phyloP scores from a whole-genome alignment of 2,113 vertebrate species.

The Myrmecobius fasciatus region DNA sequence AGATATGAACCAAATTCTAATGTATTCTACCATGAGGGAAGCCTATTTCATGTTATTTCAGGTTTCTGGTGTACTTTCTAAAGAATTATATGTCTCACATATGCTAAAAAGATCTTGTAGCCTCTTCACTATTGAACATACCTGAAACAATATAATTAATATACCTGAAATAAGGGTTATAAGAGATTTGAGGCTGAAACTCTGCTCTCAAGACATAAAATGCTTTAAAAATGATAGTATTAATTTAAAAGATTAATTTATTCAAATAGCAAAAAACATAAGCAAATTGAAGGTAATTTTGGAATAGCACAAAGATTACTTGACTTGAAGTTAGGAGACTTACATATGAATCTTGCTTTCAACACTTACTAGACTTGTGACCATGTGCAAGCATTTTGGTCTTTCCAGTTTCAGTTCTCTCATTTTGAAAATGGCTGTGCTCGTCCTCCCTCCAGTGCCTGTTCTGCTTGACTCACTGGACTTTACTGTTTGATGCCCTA shows the following conservation, averaged over 20 bases:
- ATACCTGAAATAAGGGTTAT: constrained; percentile 54
- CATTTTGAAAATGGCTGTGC: neutral
- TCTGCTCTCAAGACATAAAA: constrained; percentile 63
- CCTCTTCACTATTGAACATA: constrained; percentile 61
- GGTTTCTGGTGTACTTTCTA: constrained; percentile 39
- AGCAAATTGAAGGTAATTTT: neutral
- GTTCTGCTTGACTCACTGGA: neutral
- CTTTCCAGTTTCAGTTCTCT: neutral
- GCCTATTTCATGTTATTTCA: neutral
- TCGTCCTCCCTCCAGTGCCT: neutral
- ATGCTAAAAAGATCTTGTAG: constrained; percentile 49
- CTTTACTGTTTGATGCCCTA: neutral
- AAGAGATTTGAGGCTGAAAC: constrained; percentile 58
- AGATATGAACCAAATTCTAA: neutral
- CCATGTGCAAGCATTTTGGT: neutral
- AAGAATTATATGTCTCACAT: constrained; percentile 22
- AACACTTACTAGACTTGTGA: neutral
- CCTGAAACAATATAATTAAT: constrained; percentile 56
- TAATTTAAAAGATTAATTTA: constrained; percentile 59
- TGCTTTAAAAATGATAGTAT: constrained; percentile 56
- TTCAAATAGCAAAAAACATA: constrained; percentile 59
- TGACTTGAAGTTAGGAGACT: neutral
- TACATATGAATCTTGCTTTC: neutral
- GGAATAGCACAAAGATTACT: neutral
- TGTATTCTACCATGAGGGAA: neutral